A percentile compares a stretch with the other conserved stretches of the same genome.
Evolutionary conservation across 2,113 vertebrate species (phyloP).

Genomic region (Corythaixoides concolor): DNA sequence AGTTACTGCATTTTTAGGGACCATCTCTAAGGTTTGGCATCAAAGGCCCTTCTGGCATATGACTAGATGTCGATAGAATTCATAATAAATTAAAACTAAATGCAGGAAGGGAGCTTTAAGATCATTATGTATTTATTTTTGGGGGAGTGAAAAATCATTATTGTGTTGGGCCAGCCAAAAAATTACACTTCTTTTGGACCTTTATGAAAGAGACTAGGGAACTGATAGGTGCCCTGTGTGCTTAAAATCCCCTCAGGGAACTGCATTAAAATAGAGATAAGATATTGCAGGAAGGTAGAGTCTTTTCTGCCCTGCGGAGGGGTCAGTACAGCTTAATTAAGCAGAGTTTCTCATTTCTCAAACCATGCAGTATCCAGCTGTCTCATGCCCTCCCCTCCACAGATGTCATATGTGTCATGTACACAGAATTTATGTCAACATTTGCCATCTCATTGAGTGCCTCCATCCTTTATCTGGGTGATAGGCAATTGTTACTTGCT

Average conservation of each 20-base stretch:
- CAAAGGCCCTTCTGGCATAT: background rate
- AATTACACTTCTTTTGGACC: background rate
- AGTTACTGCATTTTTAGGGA: background rate
- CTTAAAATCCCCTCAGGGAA: background rate
- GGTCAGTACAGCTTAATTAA: conserved; percentile 32
- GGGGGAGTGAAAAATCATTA: background rate
- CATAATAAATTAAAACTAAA: background rate
- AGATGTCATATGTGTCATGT: background rate
- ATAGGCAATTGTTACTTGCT: background rate
- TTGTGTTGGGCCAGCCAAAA: background rate
- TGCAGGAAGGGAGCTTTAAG: background rate
- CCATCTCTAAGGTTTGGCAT: background rate
- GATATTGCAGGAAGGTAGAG: background rate
- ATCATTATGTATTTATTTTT: background rate
- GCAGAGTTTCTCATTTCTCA: conserved; percentile 30
- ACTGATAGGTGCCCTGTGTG: background rate
- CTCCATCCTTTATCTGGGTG: background rate
- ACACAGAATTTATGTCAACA: conserved; percentile 37
- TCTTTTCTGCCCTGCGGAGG: background rate
- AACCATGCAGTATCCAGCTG: background rate
- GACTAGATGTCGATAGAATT: background rate
- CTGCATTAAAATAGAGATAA: background rate
- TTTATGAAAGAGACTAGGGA: background rate
- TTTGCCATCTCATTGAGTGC: background rate
- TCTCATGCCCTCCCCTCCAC: background rate